These are phyloP conservation scores for Noturus placidus DNA, from an alignment of 2,113 vertebrate species.

Conservation along the genomic window DNA sequence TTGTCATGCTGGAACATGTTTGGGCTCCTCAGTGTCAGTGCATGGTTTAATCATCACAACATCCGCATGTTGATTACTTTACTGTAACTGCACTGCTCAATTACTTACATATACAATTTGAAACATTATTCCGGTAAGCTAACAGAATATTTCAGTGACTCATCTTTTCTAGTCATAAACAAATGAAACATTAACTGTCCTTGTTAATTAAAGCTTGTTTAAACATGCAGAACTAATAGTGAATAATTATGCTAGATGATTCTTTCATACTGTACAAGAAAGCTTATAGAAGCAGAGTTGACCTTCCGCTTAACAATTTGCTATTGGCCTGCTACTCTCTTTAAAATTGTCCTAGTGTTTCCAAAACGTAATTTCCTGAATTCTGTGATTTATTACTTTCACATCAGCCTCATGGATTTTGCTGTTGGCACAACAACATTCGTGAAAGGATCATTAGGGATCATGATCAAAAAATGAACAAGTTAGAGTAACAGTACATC, in stretches of 20 bases:
- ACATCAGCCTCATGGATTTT: slow-evolving; percentile 13
- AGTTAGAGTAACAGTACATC: not conserved
- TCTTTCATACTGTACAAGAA: slow-evolving; percentile 1
- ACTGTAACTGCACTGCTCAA: not conserved
- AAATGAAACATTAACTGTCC: not conserved
- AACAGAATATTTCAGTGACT: not conserved
- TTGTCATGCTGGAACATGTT: no score
- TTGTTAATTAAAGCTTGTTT: not conserved
- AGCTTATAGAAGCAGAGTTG: not conserved
- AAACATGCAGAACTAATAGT: slow-evolving; percentile 5
- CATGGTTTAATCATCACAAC: not conserved
- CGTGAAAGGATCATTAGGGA: slow-evolving; percentile 15
- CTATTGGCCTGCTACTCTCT: slow-evolving; percentile 4
- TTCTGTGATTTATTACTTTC: slow-evolving; percentile 18
- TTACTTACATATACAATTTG: not conserved
- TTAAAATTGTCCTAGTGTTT: slow-evolving; percentile 11
- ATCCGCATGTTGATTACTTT: not conserved
- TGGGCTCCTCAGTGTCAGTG: no score
- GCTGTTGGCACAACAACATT: slow-evolving; percentile 21
- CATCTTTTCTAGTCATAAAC: not conserved
- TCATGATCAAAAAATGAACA: slow-evolving; percentile 2
- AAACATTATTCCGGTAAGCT: not conserved
- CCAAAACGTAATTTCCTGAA: slow-evolving; percentile 16
- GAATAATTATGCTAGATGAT: not conserved
- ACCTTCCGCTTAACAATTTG: slow-evolving; percentile 9